phyloP scores from a whole-genome alignment of 2,888 invertebrate species.

The Sipunculus nudus region DNA sequence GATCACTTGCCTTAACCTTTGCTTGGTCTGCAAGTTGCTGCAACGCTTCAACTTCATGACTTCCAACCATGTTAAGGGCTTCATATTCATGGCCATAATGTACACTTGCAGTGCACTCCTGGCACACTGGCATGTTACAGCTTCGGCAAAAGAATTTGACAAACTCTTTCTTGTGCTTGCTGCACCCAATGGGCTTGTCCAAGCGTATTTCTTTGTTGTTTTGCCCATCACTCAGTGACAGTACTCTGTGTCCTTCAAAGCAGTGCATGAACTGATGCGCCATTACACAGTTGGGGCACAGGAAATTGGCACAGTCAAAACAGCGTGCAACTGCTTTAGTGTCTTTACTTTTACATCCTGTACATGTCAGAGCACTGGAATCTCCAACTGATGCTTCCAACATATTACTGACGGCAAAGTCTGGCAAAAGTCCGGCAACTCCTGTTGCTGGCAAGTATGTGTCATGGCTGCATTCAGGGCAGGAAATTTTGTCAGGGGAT shows the following conservation, averaged over 20 bases:
- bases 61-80: constrained; percentile 44
- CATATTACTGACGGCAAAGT: constrained; percentile 72
- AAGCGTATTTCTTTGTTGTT: constrained; percentile 69
- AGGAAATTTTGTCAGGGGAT: constrained; percentile 78
- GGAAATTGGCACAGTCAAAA: constrained; percentile 93
- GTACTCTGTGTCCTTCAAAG: constrained; percentile 92
- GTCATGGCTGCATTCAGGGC: constrained; percentile 74
- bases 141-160: constrained; percentile 94
- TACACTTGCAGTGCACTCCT: constrained; percentile 90
- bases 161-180: constrained; percentile 88
- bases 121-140: constrained; percentile 92
- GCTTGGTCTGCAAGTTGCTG: constrained; percentile 82
- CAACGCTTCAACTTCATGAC: constrained; percentile 81
- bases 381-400: constrained; percentile 64
- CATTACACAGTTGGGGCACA: constrained; percentile 97
- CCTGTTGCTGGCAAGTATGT: constrained; percentile 67
- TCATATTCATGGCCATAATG: constrained; percentile 60
- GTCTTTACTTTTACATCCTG: constrained; percentile 95
- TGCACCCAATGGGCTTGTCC: constrained; percentile 75
- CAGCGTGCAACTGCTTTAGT: constrained; percentile 94
- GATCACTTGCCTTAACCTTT: constrained; percentile 86
- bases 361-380: constrained; percentile 75
- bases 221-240: constrained; percentile 71
- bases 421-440: constrained; percentile 75
- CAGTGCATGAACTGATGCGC: constrained; percentile 99